Percentiles rank a stretch among this genome's conserved stretches.
Conservation (phyloP, 2,113 vertebrate genomes). For the Equus quagga region DNA sequence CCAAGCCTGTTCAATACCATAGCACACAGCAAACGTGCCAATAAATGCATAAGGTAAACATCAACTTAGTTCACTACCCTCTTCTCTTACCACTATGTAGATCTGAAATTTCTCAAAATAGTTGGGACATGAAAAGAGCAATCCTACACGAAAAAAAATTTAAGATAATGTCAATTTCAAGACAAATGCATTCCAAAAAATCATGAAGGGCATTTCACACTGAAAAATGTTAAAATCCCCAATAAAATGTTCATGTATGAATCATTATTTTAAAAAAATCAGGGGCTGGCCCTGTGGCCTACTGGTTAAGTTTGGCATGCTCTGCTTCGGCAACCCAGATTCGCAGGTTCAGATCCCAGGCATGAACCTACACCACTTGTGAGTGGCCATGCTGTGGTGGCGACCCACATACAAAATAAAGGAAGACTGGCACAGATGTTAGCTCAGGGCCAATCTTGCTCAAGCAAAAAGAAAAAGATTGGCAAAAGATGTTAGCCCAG, state of each 20-base stretch:
- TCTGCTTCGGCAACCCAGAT: no score
- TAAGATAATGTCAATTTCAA: background rate
- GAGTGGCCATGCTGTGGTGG: no score
- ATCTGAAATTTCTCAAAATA: background rate
- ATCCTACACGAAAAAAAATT: background rate
- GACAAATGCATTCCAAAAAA: background rate
- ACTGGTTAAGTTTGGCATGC: no score
- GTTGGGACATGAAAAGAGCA: background rate
- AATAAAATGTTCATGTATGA: background rate
- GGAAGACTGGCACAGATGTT: no score
- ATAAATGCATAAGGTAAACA: fast-evolving
- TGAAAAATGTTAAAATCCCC: background rate
- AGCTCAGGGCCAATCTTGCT: no score
- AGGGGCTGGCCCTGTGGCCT: no score
- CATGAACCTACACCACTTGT: no score
- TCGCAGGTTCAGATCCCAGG: no score
- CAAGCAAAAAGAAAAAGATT: no score
- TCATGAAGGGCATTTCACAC: background rate
- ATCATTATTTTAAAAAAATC: background rate
- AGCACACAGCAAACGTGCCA: background rate
- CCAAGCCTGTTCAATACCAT: background rate
- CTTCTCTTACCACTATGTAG: fast-evolving
- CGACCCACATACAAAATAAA: no score
- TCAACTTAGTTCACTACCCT: background rate
- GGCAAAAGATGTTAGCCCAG: no score